Percentiles rank a stretch among this genome's conserved stretches.
These are phyloP conservation scores for Henricia sp. DNA, from an alignment of 53 echinoderm and acorn worm genomes.

Conservation along the genomic window DNA sequence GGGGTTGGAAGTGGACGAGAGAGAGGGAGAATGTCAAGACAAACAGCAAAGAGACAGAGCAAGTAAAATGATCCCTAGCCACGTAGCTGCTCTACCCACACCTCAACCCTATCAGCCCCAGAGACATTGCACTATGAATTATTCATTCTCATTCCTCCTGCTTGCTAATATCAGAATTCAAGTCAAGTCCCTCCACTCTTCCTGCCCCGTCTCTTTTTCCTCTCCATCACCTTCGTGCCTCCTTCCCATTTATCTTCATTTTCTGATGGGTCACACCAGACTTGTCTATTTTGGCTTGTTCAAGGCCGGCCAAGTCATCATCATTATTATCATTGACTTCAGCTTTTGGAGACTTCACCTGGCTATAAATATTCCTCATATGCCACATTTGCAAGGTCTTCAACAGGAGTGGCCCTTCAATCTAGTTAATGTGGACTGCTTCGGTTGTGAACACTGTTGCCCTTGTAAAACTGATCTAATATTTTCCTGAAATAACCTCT, in stretches of 20 bases:
- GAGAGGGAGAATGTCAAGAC: too few species aligned
- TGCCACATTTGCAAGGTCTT: not conserved
- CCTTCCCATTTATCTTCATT: slow-evolving; percentile 30
- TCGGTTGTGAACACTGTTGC: too few species aligned
- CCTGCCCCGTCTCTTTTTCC: not conserved
- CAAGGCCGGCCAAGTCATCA: slow-evolving; percentile 4
- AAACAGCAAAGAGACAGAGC: too few species aligned
- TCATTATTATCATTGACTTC: slow-evolving; percentile 4
- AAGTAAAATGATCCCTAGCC: too few species aligned
- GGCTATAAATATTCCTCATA: slow-evolving; percentile 15
- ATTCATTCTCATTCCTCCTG: not conserved
- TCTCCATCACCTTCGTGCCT: not conserved
- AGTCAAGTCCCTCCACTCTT: not conserved
- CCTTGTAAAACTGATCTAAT: too few species aligned
- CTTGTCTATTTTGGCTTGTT: not conserved
- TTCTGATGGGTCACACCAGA: slow-evolving; percentile 2
- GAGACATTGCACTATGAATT: not conserved
- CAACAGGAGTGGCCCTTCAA: too few species aligned
- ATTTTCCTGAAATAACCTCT: too few species aligned
- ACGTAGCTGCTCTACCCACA: not conserved
- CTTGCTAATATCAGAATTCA: not conserved
- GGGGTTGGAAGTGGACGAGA: too few species aligned
- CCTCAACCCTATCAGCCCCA: not conserved
- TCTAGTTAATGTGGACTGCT: too few species aligned
- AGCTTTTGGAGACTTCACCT: slow-evolving; percentile 2